Evolutionary conservation across 2,113 vertebrate genomes (phyloP).

Genomic region (Centropristis striata): DNA sequence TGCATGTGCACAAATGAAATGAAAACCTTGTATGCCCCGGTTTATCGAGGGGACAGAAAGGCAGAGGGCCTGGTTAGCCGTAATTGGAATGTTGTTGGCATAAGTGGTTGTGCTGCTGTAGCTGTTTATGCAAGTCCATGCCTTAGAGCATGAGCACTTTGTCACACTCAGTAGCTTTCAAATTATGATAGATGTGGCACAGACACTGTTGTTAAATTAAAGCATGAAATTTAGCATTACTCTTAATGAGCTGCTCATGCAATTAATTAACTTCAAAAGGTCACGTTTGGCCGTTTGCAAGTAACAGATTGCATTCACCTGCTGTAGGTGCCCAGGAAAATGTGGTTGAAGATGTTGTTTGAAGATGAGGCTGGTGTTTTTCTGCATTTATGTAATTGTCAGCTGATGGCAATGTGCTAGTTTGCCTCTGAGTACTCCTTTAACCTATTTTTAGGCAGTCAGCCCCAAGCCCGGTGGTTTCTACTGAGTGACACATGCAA

Average conservation of each 20-base stretch:
- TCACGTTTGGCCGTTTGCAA: conserved; percentile 66
- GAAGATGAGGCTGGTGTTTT: not conserved
- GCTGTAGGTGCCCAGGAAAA: conserved; percentile 6
- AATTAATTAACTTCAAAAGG: conserved; percentile 77
- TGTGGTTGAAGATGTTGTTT: not conserved
- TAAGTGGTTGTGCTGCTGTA: conserved; percentile 33
- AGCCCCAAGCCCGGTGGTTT: too few relatives aligned
- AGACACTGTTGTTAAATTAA: conserved; percentile 71
- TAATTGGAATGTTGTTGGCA: conserved; percentile 53
- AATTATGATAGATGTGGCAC: conserved; percentile 77
- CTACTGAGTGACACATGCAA: too few relatives aligned
- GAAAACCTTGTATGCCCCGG: conserved; percentile 18
- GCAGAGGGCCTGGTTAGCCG: conserved; percentile 19
- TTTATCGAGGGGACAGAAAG: conserved; percentile 26
- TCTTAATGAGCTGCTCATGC: conserved; percentile 71
- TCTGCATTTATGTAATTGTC: not conserved
- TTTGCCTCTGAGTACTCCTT: not conserved
- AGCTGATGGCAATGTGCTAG: not conserved
- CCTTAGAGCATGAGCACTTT: conserved; percentile 46
- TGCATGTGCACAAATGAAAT: conserved; percentile 14
- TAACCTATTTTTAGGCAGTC: not conserved
- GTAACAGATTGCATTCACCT: conserved; percentile 29
- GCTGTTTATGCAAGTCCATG: conserved; percentile 55
- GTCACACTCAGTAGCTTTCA: conserved; percentile 63
- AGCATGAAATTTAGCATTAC: conserved; percentile 65